Conservation (phyloP, 2,797 vertebrate genomes). For the Coluber constrictor region DNA sequence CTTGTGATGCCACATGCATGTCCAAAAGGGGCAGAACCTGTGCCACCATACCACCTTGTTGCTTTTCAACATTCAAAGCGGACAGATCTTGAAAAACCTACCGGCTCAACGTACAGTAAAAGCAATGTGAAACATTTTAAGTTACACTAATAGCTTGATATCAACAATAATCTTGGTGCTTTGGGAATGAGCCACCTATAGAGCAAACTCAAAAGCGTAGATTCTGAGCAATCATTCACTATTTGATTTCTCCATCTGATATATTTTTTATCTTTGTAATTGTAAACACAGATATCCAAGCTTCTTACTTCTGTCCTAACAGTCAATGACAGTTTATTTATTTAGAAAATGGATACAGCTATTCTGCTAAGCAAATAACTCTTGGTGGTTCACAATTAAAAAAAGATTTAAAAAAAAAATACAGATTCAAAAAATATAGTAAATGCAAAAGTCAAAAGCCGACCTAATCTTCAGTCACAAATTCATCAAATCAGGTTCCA, state of each 20-base stretch:
- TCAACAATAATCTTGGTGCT: slow-evolving; percentile 21
- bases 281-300: slow-evolving; percentile 39
- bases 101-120: not conserved
- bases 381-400: not conserved
- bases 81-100: not conserved
- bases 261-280: slow-evolving; percentile 42
- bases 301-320: slow-evolving; percentile 33
- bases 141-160: slow-evolving; percentile 3
- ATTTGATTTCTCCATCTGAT: slow-evolving; percentile 20
- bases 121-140: slow-evolving; percentile 14
- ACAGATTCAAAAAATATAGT: not conserved
- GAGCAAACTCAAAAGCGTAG: slow-evolving; percentile 21
- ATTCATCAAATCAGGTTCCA: not conserved
- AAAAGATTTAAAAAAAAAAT: not conserved
- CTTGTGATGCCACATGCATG: not conserved
- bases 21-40: not conserved
- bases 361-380: not conserved
- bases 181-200: slow-evolving; percentile 4
- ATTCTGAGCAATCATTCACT: slow-evolving; percentile 6
- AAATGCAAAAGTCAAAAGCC: not conserved
- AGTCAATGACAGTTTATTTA: slow-evolving; percentile 13
- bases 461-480: not conserved
- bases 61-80: not conserved
- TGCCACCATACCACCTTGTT: not conserved
- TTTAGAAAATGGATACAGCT: not conserved